phyloP scores from a whole-genome alignment of 2,888 invertebrate species.

The Acholoe squamosa region DNA sequence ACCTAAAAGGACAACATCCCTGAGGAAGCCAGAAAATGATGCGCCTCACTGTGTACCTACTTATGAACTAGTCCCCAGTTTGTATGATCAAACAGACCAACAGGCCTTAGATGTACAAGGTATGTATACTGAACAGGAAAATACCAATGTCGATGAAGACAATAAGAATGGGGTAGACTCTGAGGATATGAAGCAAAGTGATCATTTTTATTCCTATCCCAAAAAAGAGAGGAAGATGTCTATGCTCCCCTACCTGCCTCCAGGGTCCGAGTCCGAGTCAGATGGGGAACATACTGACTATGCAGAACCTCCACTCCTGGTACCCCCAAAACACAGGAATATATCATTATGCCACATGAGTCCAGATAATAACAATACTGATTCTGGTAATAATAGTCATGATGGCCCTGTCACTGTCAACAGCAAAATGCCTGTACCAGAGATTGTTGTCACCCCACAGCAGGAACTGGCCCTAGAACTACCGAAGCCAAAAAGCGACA shows the following conservation, averaged over 20 bases:
- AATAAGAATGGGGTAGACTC: background rate
- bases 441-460: background rate
- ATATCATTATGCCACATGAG: background rate
- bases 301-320: background rate
- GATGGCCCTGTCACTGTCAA: background rate
- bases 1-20: background rate
- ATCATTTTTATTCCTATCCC: background rate
- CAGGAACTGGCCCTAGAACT: too few species aligned
- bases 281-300: background rate
- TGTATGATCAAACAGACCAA: background rate
- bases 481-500: too few species aligned
- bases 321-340: background rate
- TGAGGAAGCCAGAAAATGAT: background rate
- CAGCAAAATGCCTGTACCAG: background rate
- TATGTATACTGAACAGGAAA: background rate
- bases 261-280: background rate
- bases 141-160: background rate
- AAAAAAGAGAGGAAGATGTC: background rate
- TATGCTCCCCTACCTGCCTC: background rate
- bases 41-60: background rate
- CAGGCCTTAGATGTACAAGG: background rate
- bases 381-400: background rate
- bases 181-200: background rate
- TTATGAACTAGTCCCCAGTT: background rate
- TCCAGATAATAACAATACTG: background rate